A percentile compares a stretch with the other conserved stretches of the same genome.
Evolutionary conservation across 2,888 invertebrate species (phyloP).

Genomic region (Eupsilia transversa): DNA sequence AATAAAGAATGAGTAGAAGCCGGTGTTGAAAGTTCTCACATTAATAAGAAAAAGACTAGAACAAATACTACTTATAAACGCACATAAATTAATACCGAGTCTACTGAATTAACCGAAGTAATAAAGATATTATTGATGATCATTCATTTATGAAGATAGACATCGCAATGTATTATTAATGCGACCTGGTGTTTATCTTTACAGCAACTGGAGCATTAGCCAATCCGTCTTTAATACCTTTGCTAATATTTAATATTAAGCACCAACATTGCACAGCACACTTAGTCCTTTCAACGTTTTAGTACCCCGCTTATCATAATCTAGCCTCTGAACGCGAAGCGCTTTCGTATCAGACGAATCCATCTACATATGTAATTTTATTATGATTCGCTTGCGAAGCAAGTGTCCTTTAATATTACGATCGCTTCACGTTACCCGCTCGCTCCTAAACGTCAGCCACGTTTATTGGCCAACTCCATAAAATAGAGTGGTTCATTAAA

Average conservation of each 20-base stretch:
- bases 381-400: conserved; percentile 78
- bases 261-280: conserved; percentile 64
- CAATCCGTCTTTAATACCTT: conserved; percentile 49
- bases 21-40: conserved; percentile 10
- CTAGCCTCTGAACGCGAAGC: conserved; percentile 69
- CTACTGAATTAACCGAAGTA: conserved; percentile 19
- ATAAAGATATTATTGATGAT: conserved; percentile 51
- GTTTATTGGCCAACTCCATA: conserved; percentile 86
- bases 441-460: conserved; percentile 77
- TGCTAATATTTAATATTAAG: conserved; percentile 42
- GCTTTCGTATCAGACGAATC: conserved; percentile 73
- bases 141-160: conserved; percentile 42
- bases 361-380: conserved; percentile 85
- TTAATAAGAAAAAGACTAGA: conserved; percentile 19
- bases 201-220: conserved; percentile 30
- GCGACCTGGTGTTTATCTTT: conserved; percentile 35
- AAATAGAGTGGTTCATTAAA: conserved; percentile 86
- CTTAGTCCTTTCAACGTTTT: conserved; percentile 72
- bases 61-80: conserved; percentile 10
- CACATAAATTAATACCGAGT: conserved; percentile 28
- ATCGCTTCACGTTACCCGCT: conserved; percentile 74
- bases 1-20: not conserved
- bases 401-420: conserved; percentile 86
- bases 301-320: conserved; percentile 73
- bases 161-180: conserved; percentile 36